Base-by-base conservation (phyloP, 2,797 vertebrate genomes). In the Parotocinclus haroldoi region DNA sequence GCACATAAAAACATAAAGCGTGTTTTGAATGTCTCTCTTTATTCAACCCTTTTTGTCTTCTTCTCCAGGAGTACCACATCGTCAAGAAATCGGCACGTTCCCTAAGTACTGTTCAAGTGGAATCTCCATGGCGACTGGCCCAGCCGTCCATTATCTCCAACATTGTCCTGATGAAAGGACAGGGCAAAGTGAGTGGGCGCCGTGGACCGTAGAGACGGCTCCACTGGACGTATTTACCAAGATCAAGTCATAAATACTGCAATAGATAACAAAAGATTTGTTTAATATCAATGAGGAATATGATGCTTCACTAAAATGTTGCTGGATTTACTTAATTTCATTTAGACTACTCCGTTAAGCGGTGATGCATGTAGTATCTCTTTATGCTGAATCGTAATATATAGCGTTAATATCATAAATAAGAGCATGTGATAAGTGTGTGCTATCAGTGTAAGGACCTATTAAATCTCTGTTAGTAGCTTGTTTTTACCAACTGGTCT, bases 111-210 rank as follows among this genome's bases (percentile, higher is more conserved):
- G 89, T 93, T 81, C 95, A 99, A 81, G 96, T 96, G 84, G 96
- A 98, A 71, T 98, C 95, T 66, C 95, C 95, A 51, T 99, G 96
- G 95, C 92, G 95, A 87, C 91, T 97, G 68, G 93, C 94, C 3
- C 95, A 96, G 77, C 96, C 96, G 0, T 98, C 96, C 10, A 96
- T 99, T 82, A 98, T 99, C 85, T 98, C 96, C 69, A 98, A 93
- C 69, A 97, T 98, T 0, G 96, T 98, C 68, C 83, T 98, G 77
- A 98, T 98, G 94, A 99, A 98, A 90, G 94, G 96, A 76, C 95
- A 96, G 81, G 95, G 96, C 82, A 98, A 97, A 94, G 96, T 98
- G 86, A 92, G 92, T 64, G 53, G 71, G 53, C 51, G 40, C 48
- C 57, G 44, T n/a, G 58, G 40, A 68, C 53, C 63, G 51, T 39